These are phyloP conservation scores for Dreissena rostriformis DNA, from an alignment of 1,140 invertebrate species.

Conservation along the genomic window DNA sequence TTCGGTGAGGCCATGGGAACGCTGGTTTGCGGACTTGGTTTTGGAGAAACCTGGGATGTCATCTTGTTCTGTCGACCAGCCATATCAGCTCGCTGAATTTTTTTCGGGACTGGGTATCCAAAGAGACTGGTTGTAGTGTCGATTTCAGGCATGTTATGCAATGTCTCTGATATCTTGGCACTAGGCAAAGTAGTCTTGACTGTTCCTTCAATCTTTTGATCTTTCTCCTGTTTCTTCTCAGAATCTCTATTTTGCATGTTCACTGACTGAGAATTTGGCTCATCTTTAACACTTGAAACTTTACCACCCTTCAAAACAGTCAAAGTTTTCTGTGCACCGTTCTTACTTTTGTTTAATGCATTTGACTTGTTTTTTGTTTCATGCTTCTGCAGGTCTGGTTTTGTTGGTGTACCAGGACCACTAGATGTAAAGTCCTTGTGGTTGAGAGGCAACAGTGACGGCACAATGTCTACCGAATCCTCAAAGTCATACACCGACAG, in stretches of 20 bases:
- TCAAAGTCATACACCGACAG: constrained; percentile 76
- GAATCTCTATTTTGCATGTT: neutral
- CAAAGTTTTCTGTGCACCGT: constrained; percentile 42
- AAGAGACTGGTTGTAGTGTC: constrained; percentile 53
- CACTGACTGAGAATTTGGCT: neutral
- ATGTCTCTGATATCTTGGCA: constrained; percentile 10
- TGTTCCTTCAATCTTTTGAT: constrained; percentile 9
- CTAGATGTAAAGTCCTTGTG: constrained; percentile 46
- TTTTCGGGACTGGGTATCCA: constrained; percentile 49
- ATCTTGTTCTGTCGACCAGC: neutral
- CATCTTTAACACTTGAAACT: neutral
- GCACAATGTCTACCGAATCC: constrained; percentile 58
- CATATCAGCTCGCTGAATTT: constrained; percentile 2
- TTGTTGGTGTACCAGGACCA: constrained; percentile 42
- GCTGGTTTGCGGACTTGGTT: constrained; percentile 29
- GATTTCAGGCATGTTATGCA: constrained; percentile 47
- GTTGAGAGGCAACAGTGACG: constrained; percentile 60
- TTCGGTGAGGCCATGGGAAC: constrained; percentile 36
- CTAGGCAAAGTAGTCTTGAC: neutral
- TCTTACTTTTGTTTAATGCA: constrained; percentile 52
- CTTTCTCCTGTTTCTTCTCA: constrained; percentile 11
- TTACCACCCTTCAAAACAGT: neutral
- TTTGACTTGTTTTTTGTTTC: constrained; percentile 53
- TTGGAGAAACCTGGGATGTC: constrained; percentile 26
- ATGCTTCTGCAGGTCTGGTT: constrained; percentile 38